Percentiles rank a stretch among this genome's conserved stretches.
Conservation (phyloP, 2,888 invertebrate genomes). For the Drosophila demipolita region DNA sequence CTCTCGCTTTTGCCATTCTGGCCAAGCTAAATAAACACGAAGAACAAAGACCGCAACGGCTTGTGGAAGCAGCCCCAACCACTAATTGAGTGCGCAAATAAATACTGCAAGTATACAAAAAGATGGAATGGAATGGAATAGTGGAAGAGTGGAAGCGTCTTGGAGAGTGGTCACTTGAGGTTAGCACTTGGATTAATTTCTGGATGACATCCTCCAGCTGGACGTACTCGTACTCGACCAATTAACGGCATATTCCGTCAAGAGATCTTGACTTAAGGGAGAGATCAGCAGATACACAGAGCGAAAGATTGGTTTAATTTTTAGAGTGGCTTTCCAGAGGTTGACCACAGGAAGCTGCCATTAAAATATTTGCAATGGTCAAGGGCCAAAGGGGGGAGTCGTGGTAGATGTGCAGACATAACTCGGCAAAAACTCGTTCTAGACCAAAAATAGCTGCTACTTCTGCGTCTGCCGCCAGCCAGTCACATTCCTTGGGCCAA, state of each 20-base stretch:
- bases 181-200: conserved; percentile 64
- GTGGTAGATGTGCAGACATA: neutral
- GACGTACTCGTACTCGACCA: conserved; percentile 51
- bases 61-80: conserved; percentile 23
- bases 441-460: conserved; percentile 69
- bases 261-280: conserved; percentile 28
- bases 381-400: conserved; percentile 1
- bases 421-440: conserved; percentile 59
- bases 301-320: conserved; percentile 26
- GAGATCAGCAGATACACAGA: neutral
- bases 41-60: conserved; percentile 53
- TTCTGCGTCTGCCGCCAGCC: conserved; percentile 30
- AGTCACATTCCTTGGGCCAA: conserved; percentile 45
- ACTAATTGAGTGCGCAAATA: conserved; percentile 80
- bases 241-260: conserved; percentile 60
- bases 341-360: conserved; percentile 77
- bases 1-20: conserved; percentile 12
- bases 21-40: conserved; percentile 67
- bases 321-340: conserved; percentile 20
- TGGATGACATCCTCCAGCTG: conserved; percentile 55
- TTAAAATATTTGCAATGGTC: conserved; percentile 62
- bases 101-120: conserved; percentile 29
- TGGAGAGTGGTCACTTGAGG: conserved; percentile 46
- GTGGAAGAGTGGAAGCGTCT: conserved; percentile 6
- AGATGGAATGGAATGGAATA: neutral